phyloP scores from a whole-genome alignment of 2,888 invertebrate species.

The Cloeon dipterum region DNA sequence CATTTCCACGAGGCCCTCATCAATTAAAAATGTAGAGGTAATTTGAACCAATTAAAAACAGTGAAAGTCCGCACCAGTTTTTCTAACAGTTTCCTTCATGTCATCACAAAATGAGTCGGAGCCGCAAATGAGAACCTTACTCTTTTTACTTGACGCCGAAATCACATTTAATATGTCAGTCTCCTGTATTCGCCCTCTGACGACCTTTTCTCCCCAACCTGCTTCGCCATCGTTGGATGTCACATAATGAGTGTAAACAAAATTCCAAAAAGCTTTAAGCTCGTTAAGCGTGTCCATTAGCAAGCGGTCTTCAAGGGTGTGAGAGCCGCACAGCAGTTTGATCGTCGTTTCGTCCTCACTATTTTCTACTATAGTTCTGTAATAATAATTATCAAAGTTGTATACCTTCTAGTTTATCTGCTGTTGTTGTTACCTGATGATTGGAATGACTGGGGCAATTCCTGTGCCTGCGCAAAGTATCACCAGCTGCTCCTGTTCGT shows the following conservation, averaged over 20 bases:
- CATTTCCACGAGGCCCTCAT: conserved; percentile 88
- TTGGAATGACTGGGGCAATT: conserved; percentile 40
- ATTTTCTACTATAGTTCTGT: no score
- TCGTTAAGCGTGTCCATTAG: conserved; percentile 34
- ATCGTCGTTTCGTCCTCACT: conserved; percentile 40
- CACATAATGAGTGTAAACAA: conserved; percentile 22
- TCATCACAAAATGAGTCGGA: neutral
- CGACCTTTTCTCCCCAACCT: neutral
- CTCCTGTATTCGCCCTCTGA: neutral
- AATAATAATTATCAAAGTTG: no score
- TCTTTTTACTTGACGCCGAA: neutral
- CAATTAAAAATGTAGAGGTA: conserved; percentile 31
- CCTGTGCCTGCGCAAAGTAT: conserved; percentile 52
- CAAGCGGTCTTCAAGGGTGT: conserved; percentile 27
- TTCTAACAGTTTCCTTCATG: neutral
- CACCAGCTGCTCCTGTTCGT: conserved; percentile 19
- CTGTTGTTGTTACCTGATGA: conserved; percentile 34
- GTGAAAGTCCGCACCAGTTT: neutral
- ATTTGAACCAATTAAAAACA: neutral
- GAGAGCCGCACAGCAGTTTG: conserved; percentile 35
- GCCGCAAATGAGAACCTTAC: neutral
- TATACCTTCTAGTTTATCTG: no score
- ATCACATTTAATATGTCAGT: neutral
- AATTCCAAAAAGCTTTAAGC: conserved; percentile 47
- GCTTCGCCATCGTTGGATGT: neutral